phyloP scores from a whole-genome alignment of 2,888 invertebrate genomes.

The Proisotoma minuta region DNA sequence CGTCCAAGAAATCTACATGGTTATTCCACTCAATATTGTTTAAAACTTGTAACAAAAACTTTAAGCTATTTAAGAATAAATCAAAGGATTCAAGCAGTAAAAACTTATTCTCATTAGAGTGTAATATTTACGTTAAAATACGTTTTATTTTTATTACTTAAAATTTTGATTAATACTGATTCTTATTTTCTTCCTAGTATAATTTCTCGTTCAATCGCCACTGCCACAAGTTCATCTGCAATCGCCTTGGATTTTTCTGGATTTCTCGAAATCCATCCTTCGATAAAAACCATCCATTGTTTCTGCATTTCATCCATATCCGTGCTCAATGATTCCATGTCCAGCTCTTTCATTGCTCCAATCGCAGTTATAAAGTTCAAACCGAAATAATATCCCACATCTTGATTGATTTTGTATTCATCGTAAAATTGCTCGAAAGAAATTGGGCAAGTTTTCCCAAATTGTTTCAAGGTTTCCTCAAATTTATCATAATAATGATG shows the following conservation, averaged over 20 bases:
- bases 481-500: constrained; percentile 8
- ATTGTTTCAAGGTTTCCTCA: background rate
- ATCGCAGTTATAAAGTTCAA: background rate
- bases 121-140: too few species aligned
- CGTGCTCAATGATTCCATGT: background rate
- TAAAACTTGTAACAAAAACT: background rate
- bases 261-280: background rate
- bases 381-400: background rate
- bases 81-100: too few species aligned
- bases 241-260: background rate
- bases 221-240: background rate
- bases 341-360: background rate
- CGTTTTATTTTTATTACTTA: too few species aligned
- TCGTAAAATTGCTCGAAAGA: background rate
- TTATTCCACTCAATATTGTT: constrained; percentile 12
- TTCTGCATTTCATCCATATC: background rate
- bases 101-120: too few species aligned
- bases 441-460: background rate
- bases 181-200: too few species aligned
- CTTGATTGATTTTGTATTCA: background rate
- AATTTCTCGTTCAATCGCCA: background rate
- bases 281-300: background rate
- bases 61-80: too few species aligned
- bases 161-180: too few species aligned
- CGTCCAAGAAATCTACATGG: constrained; percentile 14